Percentiles rank a stretch among this genome's conserved stretches.
phyloP scores from a whole-genome alignment of 2,797 vertebrate species.

The Tachyglossus aculeatus region DNA sequence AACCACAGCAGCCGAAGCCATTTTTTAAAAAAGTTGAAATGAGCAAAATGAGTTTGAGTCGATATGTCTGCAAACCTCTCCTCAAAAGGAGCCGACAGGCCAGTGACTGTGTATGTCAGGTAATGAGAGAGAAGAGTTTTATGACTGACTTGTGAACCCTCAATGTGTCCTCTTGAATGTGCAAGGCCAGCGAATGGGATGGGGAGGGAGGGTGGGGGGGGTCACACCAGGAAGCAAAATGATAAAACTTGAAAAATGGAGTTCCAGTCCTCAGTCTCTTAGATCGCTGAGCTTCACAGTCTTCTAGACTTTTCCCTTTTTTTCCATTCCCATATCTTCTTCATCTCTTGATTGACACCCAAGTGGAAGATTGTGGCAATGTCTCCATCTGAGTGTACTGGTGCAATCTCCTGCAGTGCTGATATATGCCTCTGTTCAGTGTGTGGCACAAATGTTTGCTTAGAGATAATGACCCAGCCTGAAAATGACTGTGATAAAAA shows the following conservation, averaged over 20 bases:
- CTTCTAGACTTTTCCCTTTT: conserved; percentile 26
- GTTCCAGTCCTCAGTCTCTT: neutral
- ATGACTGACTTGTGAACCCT: too few species aligned
- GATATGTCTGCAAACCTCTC: neutral
- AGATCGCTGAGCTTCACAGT: conserved; percentile 23
- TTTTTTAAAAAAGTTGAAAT: neutral
- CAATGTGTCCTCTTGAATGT: too few species aligned
- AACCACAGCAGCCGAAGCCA: neutral
- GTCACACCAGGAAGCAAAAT: neutral
- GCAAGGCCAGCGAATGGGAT: too few species aligned
- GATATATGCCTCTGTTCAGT: conserved; percentile 56
- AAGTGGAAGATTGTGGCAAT: neutral
- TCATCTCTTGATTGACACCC: conserved; percentile 45
- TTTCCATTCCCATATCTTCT: conserved; percentile 35
- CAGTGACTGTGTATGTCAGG: too few species aligned
- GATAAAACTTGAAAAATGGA: neutral
- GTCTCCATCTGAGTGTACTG: conserved; percentile 45
- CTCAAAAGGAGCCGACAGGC: neutral
- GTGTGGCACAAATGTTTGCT: conserved; percentile 56
- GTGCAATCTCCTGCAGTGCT: conserved; percentile 37
- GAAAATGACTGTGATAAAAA: conserved; percentile 66
- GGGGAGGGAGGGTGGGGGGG: too few species aligned
- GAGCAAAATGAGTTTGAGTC: neutral
- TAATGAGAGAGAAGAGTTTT: too few species aligned
- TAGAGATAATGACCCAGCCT: conserved; percentile 62